Evolutionary conservation across 1,140 invertebrate genomes (phyloP).

Genomic region (Papilio machaon): DNA sequence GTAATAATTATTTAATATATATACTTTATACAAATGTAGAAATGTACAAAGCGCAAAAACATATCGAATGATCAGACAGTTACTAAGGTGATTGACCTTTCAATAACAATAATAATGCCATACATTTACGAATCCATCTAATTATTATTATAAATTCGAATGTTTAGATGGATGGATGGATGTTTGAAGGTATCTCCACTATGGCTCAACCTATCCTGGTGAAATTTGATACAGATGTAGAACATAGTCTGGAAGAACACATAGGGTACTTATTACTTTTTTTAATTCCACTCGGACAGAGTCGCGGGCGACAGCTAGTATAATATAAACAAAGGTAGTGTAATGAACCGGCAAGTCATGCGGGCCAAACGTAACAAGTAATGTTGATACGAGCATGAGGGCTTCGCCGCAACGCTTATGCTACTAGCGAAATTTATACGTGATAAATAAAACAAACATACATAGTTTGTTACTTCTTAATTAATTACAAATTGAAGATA

Average conservation of each 20-base stretch:
- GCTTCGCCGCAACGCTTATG: neutral
- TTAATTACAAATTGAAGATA: neutral
- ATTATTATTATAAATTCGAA: too few species aligned
- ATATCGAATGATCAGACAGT: neutral
- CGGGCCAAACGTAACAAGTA: neutral
- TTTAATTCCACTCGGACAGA: too few species aligned
- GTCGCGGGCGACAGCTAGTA: neutral
- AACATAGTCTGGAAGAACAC: too few species aligned
- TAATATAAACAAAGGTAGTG: neutral
- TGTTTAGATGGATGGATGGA: too few species aligned
- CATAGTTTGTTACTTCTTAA: neutral
- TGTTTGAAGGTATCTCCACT: too few species aligned
- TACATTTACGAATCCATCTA: slow-evolving; percentile 4
- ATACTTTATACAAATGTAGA: neutral
- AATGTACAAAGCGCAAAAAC: neutral
- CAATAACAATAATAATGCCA: neutral
- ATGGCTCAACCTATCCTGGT: too few species aligned
- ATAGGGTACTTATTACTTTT: too few species aligned
- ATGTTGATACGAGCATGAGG: slow-evolving; percentile 8
- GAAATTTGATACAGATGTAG: too few species aligned
- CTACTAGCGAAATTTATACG: neutral
- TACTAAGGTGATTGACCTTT: neutral
- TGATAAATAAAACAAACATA: neutral
- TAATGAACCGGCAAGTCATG: neutral
- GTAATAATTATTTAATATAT: neutral